These are phyloP conservation scores for Champsocephalus esox DNA, from an alignment of 2,797 vertebrate genomes.

Conservation along the genomic window DNA sequence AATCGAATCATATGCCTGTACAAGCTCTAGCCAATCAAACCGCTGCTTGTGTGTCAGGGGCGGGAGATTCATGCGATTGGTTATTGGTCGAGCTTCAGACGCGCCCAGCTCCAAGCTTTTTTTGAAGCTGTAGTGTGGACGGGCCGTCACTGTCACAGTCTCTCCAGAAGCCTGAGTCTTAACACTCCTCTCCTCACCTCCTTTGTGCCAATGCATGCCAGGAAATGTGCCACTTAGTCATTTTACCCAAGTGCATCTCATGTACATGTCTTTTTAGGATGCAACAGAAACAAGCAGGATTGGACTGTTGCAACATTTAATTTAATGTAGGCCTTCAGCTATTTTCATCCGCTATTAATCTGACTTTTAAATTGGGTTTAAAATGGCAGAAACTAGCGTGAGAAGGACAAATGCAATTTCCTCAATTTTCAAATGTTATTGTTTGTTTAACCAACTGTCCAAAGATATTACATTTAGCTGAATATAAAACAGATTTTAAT, in stretches of 20 bases:
- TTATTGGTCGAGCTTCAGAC: too few species aligned
- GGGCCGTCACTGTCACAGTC: conserved; percentile 24
- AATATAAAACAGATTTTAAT: not conserved
- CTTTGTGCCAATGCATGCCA: conserved; percentile 15
- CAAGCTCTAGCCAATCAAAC: too few species aligned
- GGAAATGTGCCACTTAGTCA: conserved; percentile 20
- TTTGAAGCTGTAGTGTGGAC: too few species aligned
- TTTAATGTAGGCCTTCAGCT: too few species aligned
- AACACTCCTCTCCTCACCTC: conserved; percentile 41
- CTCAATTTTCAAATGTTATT: not conserved
- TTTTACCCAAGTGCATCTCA: too few species aligned
- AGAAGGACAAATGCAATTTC: not conserved
- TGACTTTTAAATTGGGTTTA: not conserved
- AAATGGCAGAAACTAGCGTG: not conserved
- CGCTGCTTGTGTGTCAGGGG: too few species aligned
- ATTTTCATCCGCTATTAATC: not conserved
- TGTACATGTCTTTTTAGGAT: not conserved
- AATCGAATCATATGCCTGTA: too few species aligned
- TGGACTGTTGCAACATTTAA: not conserved
- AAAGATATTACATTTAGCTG: not conserved
- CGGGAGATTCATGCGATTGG: too few species aligned
- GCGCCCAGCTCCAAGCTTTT: too few species aligned
- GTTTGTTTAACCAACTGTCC: not conserved
- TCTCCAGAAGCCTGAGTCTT: conserved; percentile 22
- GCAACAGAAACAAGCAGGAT: conserved; percentile 2